phyloP scores from a whole-genome alignment of 2,888 invertebrate species.

The Perizoma flavofasciatum region DNA sequence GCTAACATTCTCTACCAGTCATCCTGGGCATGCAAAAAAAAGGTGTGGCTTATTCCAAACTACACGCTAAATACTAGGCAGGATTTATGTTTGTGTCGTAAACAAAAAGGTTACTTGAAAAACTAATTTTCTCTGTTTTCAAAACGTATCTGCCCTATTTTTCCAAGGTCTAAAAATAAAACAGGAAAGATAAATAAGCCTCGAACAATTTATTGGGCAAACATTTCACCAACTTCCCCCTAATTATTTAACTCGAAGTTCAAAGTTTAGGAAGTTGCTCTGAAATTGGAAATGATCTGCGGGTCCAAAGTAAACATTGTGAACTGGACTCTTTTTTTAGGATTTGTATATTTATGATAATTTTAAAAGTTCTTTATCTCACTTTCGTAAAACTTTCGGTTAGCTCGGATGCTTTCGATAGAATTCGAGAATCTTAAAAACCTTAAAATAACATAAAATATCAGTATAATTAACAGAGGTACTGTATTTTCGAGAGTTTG shows the following conservation, averaged over 20 bases:
- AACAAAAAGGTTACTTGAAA: background rate
- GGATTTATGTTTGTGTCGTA: too few relatives aligned
- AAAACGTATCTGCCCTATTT: constrained; percentile 1
- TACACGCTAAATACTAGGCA: too few relatives aligned
- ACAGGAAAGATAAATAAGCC: constrained; percentile 23
- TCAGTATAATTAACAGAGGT: too few relatives aligned
- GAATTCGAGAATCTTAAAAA: too few relatives aligned
- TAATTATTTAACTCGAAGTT: constrained; percentile 30
- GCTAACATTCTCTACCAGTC: too few relatives aligned
- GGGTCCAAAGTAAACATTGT: constrained; percentile 14
- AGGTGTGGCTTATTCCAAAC: too few relatives aligned
- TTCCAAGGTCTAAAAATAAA: constrained; percentile 17
- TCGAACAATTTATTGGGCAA: constrained; percentile 18
- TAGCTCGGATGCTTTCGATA: too few relatives aligned
- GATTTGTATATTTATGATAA: constrained; percentile 22
- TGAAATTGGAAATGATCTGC: constrained; percentile 25
- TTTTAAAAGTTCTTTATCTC: background rate
- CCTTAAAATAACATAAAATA: too few relatives aligned
- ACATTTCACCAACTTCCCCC: constrained; percentile 23
- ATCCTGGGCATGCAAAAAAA: too few relatives aligned
- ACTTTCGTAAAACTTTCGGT: too few relatives aligned
- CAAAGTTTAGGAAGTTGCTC: constrained; percentile 21
- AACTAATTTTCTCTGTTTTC: background rate
- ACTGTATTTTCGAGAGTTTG: too few relatives aligned
- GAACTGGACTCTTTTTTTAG: background rate